Evolutionary conservation across 2,113 vertebrate genomes (phyloP), one percentile per base, ranked within the genome.

Genomic region (Gobio gobio): DNA sequence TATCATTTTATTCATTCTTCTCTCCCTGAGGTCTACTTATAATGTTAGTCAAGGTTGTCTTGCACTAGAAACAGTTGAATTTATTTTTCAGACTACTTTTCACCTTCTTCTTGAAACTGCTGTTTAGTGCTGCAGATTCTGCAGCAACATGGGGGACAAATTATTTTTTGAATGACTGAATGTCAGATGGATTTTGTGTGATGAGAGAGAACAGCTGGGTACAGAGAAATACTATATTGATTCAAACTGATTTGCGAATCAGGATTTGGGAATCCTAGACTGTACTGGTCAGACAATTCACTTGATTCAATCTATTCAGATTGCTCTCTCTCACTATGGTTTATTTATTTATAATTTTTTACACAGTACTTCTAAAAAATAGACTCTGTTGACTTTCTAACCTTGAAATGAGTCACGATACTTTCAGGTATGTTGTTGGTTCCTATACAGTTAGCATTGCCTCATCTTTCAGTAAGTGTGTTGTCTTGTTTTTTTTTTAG

Each of bases 11-110:
- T 76, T 33, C 9, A 4, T 20, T 76, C 33, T 75, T 16, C n/a
- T 49, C 1, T 51, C 73, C 47, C 73, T 49, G 26, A 10, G 1
- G 49, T 76, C 26, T 76, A 29, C 74, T 76, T 76, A 29, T 51
- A 33, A 54, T 76, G 14, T 29, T 76, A 33, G 49, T 33, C 26
- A 76, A 76, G 47, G 74, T 54, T 54, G 9, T 76, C 51, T 76
- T 33, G 6, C 13, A 33, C 20, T 43, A n/a, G 26, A 75, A 54
- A 76, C 7, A 3, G 14, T 12, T 10, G 9, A 20, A 20, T 54
- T 66, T 29, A 8, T 76, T 51, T 29, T 4, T 18, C 14, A 9
- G 45, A 14, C 3, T 51, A 7, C 5, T 49, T 75, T 76, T 54
- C 4, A 70, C 10, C 18, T 40, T 43, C 2, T 43, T 70, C 9